Evolutionary conservation across 2,113 vertebrate species (phyloP).

Genomic region (Melanotaenia duboulayi): DNA sequence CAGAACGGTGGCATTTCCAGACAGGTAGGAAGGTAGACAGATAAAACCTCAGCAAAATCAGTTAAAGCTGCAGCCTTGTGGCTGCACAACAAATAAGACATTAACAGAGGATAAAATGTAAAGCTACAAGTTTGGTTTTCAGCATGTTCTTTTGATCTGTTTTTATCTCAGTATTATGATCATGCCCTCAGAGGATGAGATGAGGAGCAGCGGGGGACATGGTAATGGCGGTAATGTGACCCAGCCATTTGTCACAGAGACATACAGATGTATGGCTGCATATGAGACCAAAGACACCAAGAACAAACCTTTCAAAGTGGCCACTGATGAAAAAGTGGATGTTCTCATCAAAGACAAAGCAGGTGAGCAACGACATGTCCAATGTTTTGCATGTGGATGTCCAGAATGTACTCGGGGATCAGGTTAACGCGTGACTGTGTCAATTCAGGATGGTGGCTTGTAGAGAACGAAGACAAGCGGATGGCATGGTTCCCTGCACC

Average conservation of each 20-base stretch:
- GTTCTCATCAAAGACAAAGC: constrained; percentile 90
- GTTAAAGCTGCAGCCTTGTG: neutral
- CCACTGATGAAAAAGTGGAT: constrained; percentile 82
- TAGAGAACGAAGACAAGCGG: constrained; percentile 86
- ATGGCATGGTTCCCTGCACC: constrained; percentile 95
- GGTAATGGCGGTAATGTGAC: constrained; percentile 60
- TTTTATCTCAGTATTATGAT: constrained; percentile 83
- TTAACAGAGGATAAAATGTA: neutral
- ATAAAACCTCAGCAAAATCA: too few relatives aligned
- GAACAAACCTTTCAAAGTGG: constrained; percentile 84
- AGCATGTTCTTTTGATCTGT: neutral
- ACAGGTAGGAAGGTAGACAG: neutral
- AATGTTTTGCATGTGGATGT: neutral
- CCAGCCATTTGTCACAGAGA: constrained; percentile 82
- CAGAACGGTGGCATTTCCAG: neutral
- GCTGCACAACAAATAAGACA: neutral
- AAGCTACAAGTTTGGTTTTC: neutral
- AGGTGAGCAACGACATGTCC: constrained; percentile 75
- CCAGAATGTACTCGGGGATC: neutral
- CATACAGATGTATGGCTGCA: constrained; percentile 85
- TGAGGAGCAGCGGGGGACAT: neutral
- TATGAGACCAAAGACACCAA: constrained; percentile 89
- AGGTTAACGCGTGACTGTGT: neutral
- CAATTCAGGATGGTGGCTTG: constrained; percentile 93
- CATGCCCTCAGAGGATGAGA: constrained; percentile 79